These are phyloP conservation scores for Amphiura filiformis DNA, from an alignment of 35 echinoderm and acorn worm genomes.

Conservation along the genomic window DNA sequence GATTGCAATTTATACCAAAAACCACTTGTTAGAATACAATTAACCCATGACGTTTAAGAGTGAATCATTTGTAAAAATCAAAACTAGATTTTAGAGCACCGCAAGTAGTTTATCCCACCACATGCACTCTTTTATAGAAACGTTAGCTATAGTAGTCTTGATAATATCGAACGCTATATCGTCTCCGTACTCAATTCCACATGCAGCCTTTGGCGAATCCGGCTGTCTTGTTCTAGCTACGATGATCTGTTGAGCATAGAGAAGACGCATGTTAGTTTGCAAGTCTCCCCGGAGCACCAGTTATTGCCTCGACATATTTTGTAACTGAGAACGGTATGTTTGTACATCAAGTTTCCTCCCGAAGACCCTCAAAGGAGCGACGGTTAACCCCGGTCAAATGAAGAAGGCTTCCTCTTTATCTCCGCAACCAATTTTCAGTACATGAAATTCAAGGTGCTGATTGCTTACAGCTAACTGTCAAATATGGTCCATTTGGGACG, in stretches of 20 bases:
- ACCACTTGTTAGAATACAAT: too few species aligned
- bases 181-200: not conserved
- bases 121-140: too few species aligned
- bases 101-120: too few species aligned
- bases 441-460: not conserved
- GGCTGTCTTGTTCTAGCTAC: not conserved
- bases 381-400: conserved; percentile 2
- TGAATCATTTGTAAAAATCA: too few species aligned
- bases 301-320: conserved; percentile 8
- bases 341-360: not conserved
- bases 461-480: not conserved
- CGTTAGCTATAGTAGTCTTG: too few species aligned
- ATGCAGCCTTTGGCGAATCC: not conserved
- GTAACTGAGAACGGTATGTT: not conserved
- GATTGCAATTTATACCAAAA: too few species aligned
- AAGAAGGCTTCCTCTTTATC: not conserved
- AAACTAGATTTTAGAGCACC: too few species aligned
- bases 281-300: not conserved
- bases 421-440: not conserved
- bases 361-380: conserved; percentile 5
- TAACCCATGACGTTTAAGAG: too few species aligned
- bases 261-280: not conserved
- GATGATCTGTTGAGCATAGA: not conserved
- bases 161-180: too few species aligned
- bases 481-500: too few species aligned